phyloP scores from a whole-genome alignment of 2,797 vertebrate genomes.

The Sternarchorhynchus goeldii region DNA sequence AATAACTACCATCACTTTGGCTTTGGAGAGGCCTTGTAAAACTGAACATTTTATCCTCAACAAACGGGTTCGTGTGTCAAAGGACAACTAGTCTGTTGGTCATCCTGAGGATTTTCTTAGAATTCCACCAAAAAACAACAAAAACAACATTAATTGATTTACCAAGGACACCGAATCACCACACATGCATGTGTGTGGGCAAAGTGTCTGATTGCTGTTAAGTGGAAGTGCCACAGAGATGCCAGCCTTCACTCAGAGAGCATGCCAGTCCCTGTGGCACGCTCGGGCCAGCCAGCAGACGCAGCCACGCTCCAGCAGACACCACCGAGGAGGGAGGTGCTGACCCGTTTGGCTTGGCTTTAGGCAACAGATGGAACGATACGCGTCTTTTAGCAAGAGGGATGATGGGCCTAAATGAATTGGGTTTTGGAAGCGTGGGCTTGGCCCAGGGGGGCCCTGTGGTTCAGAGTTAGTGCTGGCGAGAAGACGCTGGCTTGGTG shows the following conservation, averaged over 20 bases:
- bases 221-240: conserved; percentile 32
- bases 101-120: neutral
- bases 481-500: neutral
- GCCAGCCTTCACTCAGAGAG: conserved; percentile 20
- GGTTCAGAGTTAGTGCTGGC: conserved; percentile 7
- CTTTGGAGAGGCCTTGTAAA: too few species aligned
- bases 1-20: neutral
- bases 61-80: too few species aligned
- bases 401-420: conserved; percentile 19
- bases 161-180: neutral
- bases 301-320: neutral
- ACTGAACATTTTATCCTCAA: neutral
- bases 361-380: conserved; percentile 37
- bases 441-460: neutral
- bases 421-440: neutral
- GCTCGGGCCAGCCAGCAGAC: neutral
- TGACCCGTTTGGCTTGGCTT: conserved; percentile 15
- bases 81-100: neutral
- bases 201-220: conserved; percentile 26
- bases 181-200: conserved; percentile 1
- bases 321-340: conserved; percentile 17
- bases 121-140: neutral
- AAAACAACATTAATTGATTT: conserved; percentile 5
- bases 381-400: neutral
- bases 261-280: neutral